phyloP scores from a whole-genome alignment of 1,140 invertebrate genomes.

The Brachionus rubens region DNA sequence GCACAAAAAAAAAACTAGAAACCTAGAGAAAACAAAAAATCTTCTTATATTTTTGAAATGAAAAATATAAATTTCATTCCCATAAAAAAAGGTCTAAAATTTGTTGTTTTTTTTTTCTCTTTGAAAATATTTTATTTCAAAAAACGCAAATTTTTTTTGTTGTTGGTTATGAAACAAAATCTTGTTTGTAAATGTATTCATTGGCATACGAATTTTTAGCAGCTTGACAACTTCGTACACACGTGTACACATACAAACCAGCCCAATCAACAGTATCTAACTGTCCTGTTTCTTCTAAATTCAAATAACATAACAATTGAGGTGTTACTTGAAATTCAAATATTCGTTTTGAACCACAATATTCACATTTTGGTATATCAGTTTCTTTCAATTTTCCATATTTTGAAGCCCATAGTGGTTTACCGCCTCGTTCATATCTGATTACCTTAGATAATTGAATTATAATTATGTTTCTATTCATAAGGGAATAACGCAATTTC shows the following conservation, averaged over 20 bases:
- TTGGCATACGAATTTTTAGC: constrained; percentile 67
- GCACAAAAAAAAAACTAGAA: no score
- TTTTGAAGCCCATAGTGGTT: constrained; percentile 75
- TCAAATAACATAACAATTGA: constrained; percentile 73
- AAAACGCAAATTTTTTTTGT: background rate
- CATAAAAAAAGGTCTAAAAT: background rate
- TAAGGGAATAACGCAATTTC: no score
- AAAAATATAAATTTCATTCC: background rate
- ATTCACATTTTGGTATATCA: constrained; percentile 71
- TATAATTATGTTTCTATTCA: no score
- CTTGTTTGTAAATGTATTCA: constrained; percentile 85
- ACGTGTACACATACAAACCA: constrained; percentile 78
- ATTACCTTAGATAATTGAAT: constrained; percentile 68
- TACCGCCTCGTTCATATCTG: constrained; percentile 73
- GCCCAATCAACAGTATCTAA: constrained; percentile 83
- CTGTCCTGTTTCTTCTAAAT: constrained; percentile 66
- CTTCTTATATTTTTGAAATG: no score
- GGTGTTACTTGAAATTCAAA: constrained; percentile 96
- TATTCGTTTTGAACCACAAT: constrained; percentile 71
- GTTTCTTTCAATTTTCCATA: constrained; percentile 57
- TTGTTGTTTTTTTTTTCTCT: constrained; percentile 35
- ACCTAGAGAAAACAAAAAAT: no score
- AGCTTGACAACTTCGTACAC: constrained; percentile 70
- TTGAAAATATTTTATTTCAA: background rate
- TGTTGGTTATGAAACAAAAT: constrained; percentile 65